A percentile compares a stretch with the other conserved stretches of the same genome.
Evolutionary conservation across 2,113 vertebrate species (phyloP).

Genomic region (Parotia lawesii): DNA sequence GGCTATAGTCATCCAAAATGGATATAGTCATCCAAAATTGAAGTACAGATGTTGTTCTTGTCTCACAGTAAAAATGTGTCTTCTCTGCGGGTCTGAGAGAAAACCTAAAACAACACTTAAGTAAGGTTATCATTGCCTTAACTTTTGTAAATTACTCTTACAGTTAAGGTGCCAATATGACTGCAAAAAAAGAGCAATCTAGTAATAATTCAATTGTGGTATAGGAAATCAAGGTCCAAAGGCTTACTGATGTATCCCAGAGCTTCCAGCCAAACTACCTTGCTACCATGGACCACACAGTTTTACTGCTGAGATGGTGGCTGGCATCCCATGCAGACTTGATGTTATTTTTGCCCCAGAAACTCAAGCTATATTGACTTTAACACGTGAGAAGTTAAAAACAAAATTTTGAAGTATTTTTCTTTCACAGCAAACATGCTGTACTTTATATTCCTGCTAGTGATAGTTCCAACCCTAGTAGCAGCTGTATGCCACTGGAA

Average conservation of each 20-base stretch:
- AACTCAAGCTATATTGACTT: background rate
- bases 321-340: fast-evolving
- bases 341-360: background rate
- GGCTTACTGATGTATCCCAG: background rate
- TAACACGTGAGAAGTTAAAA: background rate
- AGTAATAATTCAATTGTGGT: background rate
- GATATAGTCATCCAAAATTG: background rate
- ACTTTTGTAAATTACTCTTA: background rate
- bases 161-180: background rate
- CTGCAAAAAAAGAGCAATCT: background rate
- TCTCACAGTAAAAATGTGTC: background rate
- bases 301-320: background rate
- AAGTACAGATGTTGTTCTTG: background rate
- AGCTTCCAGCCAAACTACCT: background rate
- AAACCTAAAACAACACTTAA: background rate
- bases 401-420: background rate
- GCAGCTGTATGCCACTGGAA: slow-evolving; percentile 55
- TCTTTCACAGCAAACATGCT: slow-evolving; percentile 50
- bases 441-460: slow-evolving; percentile 18
- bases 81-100: background rate
- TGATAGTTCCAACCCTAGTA: slow-evolving; percentile 31
- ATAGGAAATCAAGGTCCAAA: background rate
- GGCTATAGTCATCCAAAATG: background rate
- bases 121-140: background rate
- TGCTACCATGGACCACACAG: background rate